Evolutionary conservation across 1,140 invertebrate species (phyloP), one percentile per base, ranked within the genome.

Genomic region (Ganaspis sp.): DNA sequence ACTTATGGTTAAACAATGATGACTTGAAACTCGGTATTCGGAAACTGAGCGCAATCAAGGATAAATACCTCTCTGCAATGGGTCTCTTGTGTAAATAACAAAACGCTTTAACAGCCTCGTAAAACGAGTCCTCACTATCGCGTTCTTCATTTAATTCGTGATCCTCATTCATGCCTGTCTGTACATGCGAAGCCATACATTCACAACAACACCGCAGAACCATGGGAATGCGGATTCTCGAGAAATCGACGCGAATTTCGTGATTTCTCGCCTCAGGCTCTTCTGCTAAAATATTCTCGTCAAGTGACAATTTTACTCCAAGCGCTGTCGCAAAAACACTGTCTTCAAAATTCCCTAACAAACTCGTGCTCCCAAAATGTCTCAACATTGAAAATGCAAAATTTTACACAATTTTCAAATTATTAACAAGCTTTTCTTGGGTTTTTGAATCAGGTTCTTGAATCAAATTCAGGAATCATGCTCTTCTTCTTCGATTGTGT

Each of bases 71-170:
- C 21, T 23, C 54, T 4, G 9, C 2, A 3, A 34, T 34, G 29
- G 21, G 9, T 64, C 23, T 42, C n/a, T n/a, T 70, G 21, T 75
- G 74, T 73, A 76, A 75, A 79, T 79, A 74, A 79, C 74, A 75
- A 75, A 79, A 15, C 74, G 74, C 49, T 79, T 75, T 79, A 76
- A 79, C 73, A 70, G 77, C 71, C 19, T 79, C 58, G 71, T 79
- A 79, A 79, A 79, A 73, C 77, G 70, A 40, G 45, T 71, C 70
- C 74, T 73, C 54, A 54, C 73, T 69, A 37, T 70, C 34, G 45
- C 34, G 74, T 71, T 70, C 74, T 73, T 79, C 74, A 64, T 64
- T 64, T 64, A 64, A 64, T n/a, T 64, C 58, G 58, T 64, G 58
- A 64, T 64, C 58, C 54, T 29, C 23, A 64, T 64, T 64, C 54